Percentiles rank a stretch among this genome's conserved stretches.
Conservation (phyloP, 2,113 vertebrate genomes). For the Formicarius rufipectus region DNA sequence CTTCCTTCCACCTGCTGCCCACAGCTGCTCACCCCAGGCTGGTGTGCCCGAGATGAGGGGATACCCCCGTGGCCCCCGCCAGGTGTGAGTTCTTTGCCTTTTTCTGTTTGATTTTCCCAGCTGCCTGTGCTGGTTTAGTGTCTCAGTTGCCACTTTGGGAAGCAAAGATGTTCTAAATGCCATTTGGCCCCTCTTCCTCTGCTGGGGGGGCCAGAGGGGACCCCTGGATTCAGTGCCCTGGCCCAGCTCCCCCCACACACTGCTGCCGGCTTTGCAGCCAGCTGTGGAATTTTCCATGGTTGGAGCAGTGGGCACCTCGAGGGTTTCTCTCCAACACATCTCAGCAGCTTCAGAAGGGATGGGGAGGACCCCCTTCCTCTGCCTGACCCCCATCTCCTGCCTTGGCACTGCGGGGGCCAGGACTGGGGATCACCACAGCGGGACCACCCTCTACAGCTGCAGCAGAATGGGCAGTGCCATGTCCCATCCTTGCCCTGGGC, state of each 20-base stretch:
- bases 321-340: fast-evolving
- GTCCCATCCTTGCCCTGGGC: background rate
- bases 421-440: background rate
- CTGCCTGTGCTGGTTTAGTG: fast-evolving
- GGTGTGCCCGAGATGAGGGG: background rate
- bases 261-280: background rate
- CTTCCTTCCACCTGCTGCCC: background rate
- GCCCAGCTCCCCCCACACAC: fast-evolving
- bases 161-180: background rate
- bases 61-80: fast-evolving
- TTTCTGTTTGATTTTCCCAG: fast-evolving
- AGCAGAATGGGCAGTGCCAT: background rate
- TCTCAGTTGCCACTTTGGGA: background rate
- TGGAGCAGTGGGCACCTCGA: background rate
- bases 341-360: fast-evolving
- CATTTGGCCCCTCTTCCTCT: background rate
- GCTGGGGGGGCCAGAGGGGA: background rate
- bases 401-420: background rate
- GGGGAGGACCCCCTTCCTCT: fast-evolving
- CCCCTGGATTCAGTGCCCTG: background rate
- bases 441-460: no score
- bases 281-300: background rate
- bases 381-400: background rate
- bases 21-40: background rate
- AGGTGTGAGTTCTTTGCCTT: fast-evolving